Conservation (phyloP, 2,797 vertebrate species). For the Muscicapa comitata region DNA sequence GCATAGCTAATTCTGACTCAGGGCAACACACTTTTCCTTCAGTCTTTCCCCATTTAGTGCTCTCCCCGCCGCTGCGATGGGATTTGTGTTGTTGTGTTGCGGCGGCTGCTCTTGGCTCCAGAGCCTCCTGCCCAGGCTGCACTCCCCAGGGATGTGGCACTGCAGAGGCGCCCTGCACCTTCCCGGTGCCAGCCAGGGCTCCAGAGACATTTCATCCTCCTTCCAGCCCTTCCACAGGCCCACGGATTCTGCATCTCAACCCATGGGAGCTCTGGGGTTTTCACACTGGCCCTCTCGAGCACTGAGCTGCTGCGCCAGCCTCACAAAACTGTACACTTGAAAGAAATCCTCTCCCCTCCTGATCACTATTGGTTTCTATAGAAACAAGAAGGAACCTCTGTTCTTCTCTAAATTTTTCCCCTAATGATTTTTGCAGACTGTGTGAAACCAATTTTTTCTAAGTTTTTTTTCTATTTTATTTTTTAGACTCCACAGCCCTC, state of each 20-base stretch:
- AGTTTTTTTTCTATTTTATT: background rate
- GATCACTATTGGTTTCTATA: constrained; percentile 78
- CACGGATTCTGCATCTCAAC: background rate
- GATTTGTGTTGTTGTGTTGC: background rate
- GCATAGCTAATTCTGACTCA: background rate
- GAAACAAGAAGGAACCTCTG: constrained; percentile 78
- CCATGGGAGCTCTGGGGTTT: background rate
- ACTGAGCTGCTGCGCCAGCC: constrained; percentile 38
- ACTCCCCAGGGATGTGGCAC: background rate
- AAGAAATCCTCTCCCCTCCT: constrained; percentile 71
- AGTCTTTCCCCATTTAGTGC: background rate
- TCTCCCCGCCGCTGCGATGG: background rate
- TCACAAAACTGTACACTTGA: constrained; percentile 66
- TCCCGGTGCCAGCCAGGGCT: background rate
- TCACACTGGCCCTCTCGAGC: background rate
- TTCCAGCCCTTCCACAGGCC: background rate
- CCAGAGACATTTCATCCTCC: background rate
- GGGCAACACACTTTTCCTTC: background rate
- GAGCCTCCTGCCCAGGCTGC: background rate
- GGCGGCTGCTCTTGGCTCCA: background rate
- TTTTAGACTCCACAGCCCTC: constrained; percentile 31
- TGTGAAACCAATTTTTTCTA: constrained; percentile 42
- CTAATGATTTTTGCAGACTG: constrained; percentile 65
- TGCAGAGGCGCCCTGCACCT: background rate
- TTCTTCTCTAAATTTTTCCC: constrained; percentile 71